These are phyloP conservation scores for Bambusicola thoracicus DNA, from an alignment of 2,113 vertebrate species.

Conservation along the genomic window DNA sequence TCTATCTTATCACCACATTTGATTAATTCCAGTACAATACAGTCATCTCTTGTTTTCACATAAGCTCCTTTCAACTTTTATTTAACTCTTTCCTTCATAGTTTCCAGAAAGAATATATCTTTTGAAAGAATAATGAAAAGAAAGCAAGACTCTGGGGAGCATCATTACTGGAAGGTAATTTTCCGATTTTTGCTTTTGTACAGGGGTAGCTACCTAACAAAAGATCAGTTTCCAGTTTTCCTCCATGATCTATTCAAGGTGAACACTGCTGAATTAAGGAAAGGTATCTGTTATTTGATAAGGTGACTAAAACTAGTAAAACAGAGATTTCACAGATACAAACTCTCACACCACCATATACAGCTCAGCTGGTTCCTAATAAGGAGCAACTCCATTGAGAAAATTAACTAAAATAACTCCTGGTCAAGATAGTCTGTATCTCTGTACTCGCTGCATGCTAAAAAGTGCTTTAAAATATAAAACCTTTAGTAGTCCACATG, in stretches of 20 bases:
- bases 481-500: background rate
- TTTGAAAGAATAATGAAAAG: background rate
- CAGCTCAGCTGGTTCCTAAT: background rate
- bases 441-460: background rate
- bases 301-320: background rate
- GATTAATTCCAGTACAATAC: constrained; percentile 31
- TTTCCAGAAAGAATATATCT: background rate
- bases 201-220: background rate
- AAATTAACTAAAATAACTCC: background rate
- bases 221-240: background rate
- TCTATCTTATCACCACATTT: constrained; percentile 36
- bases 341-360: background rate
- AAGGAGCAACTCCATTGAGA: background rate
- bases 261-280: background rate
- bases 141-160: background rate
- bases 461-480: background rate
- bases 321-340: background rate
- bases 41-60: constrained; percentile 18
- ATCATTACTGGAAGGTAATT: background rate
- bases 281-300: background rate
- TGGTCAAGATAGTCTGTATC: background rate
- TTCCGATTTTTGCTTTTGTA: background rate
- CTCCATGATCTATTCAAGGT: background rate
- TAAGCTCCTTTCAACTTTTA: background rate
- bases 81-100: constrained; percentile 11